Evolutionary conservation across 2,113 vertebrate species (phyloP), one percentile per base, ranked within the genome.

Genomic region (Stigmatopora argus): DNA sequence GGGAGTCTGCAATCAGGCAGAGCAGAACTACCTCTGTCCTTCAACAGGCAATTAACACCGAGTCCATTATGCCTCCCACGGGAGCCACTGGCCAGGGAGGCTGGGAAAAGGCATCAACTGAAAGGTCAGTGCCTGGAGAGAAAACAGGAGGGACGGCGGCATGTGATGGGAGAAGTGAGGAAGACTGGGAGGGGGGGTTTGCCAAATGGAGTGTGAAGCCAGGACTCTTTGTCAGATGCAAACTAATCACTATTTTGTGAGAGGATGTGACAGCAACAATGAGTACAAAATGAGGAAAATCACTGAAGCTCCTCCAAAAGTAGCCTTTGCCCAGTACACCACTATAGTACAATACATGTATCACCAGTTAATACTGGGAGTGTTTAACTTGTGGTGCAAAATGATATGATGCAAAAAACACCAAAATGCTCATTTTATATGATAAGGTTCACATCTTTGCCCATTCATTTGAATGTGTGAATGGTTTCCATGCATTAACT

Each of bases 131-230:
- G 87, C 86, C 90, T 91, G 90, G 70, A 61, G 87, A 92, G 90
- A 84, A 85, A 88, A 71, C 71, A 79, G 78, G 90, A 78, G 77
- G 79, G 74, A 83, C 47, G 67, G 67, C 64, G 67, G 67, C 65
- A 59, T 64, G 62, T 76, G 85, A 85, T 49, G 59, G 79, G 73
- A 66, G 88, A 76, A 78, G 74, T 9, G 17, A 53, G 65, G 72
- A 79, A 70, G 83, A 80, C 75, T 67, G 86, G 72, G 76, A 74
- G 74, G 83, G 75, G 76, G 78, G 74, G 79, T 78, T 83, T 85
- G 90, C 86, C 83, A 93, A 93, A 92, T 90, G 88, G 91, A 93
- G 90, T 92, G 89, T 90, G 91, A 92, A 92, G 89, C 89, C 88
- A 87, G 62, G 88, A 86, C 89, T 87, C 90, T 92, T 91, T 92